These are phyloP conservation scores for Heliconius ethilla DNA, from an alignment of 2,888 invertebrate genomes.

Conservation along the genomic window DNA sequence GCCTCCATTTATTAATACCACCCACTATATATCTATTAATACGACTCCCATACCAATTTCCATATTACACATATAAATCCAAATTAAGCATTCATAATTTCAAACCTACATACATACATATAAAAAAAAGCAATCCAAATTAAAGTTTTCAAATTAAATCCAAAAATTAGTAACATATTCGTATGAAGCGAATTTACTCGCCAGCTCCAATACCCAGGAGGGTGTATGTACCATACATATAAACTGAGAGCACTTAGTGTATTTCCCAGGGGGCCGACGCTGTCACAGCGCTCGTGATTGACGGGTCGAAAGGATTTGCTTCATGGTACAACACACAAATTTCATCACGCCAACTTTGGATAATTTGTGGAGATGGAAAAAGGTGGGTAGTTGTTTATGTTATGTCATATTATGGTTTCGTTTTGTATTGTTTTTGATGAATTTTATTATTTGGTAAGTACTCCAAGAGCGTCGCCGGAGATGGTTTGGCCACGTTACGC, in stretches of 20 bases:
- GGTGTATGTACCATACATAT: conserved; percentile 43
- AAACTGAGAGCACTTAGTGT: conserved; percentile 54
- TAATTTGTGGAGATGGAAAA: conserved; percentile 26
- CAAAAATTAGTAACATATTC: conserved; percentile 24
- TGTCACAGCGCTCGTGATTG: conserved; percentile 51
- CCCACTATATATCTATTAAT: neutral
- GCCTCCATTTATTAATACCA: no score
- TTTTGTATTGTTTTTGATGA: neutral
- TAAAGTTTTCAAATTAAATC: conserved; percentile 24
- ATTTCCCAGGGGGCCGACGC: conserved; percentile 53
- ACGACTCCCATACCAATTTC: neutral
- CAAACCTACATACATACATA: neutral
- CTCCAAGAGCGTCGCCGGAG: no score
- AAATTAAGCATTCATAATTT: neutral
- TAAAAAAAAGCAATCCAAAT: neutral
- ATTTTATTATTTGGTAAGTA: no score
- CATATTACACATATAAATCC: neutral
- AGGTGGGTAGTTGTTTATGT: neutral
- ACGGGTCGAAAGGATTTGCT: conserved; percentile 48
- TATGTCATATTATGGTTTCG: neutral
- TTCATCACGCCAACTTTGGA: conserved; percentile 34
- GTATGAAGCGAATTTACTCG: conserved; percentile 48
- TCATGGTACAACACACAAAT: conserved; percentile 44
- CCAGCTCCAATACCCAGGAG: conserved; percentile 49
- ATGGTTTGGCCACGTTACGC: no score